A percentile compares a stretch with the other conserved stretches of the same genome.
These are phyloP conservation scores for Microchirus variegatus DNA, from an alignment of 2,797 vertebrate genomes.

Conservation along the genomic window DNA sequence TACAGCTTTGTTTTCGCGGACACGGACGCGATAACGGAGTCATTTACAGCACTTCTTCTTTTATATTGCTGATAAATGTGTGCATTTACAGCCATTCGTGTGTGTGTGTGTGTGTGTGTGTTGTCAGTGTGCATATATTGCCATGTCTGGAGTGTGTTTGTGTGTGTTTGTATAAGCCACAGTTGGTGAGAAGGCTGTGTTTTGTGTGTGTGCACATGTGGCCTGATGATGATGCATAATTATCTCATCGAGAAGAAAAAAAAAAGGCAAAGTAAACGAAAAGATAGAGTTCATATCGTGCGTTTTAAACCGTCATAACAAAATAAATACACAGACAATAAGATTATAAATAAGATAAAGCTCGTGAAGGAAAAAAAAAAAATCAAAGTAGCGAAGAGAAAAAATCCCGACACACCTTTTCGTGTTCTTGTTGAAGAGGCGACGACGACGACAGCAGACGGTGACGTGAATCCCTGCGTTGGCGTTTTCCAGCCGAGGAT, in stretches of 20 bases:
- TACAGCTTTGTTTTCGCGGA: background rate
- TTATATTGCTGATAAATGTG: slow-evolving; percentile 52
- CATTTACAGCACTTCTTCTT: background rate
- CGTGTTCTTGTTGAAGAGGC: too few relatives aligned
- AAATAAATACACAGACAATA: too few relatives aligned
- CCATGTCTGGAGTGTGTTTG: slow-evolving; percentile 5
- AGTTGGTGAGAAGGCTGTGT: slow-evolving; percentile 59
- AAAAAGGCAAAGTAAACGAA: slow-evolving; percentile 34
- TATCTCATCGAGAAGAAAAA: background rate
- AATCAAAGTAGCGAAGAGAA: too few relatives aligned
- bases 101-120: slow-evolving; percentile 15
- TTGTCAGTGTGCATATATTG: slow-evolving; percentile 10
- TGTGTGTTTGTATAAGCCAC: slow-evolving; percentile 57
- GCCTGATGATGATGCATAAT: slow-evolving; percentile 1
- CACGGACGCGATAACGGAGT: background rate
- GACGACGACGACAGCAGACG: too few relatives aligned
- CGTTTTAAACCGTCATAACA: too few relatives aligned
- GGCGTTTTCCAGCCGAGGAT: slow-evolving; percentile 2
- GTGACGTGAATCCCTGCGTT: background rate
- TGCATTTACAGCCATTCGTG: slow-evolving; percentile 19
- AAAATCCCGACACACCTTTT: too few relatives aligned
- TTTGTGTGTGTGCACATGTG: slow-evolving; percentile 15
- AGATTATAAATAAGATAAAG: too few relatives aligned
- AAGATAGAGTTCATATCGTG: background rate
- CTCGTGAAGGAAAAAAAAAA: too few relatives aligned